Evolutionary conservation across 2,797 vertebrate genomes (phyloP).

Genomic region (Gymnopithys bicolor): DNA sequence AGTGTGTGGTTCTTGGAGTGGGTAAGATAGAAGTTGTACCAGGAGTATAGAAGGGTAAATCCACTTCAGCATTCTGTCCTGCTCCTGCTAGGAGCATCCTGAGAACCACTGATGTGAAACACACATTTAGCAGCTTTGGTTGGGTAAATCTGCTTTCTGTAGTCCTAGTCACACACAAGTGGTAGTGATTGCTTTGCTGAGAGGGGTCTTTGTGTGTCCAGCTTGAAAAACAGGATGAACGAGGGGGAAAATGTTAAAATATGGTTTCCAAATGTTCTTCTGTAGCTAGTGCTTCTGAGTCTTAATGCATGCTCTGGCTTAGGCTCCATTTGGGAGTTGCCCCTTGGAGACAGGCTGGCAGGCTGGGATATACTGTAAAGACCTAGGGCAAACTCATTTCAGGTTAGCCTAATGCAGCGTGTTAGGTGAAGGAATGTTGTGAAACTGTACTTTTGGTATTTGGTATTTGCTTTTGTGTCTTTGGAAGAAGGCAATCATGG

Average conservation of each 20-base stretch:
- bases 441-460: slow-evolving; percentile 29
- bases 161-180: background rate
- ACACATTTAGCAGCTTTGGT: background rate
- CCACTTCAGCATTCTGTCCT: background rate
- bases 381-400: slow-evolving; percentile 1
- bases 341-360: background rate
- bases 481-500: slow-evolving; percentile 14
- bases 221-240: background rate
- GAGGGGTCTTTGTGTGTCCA: slow-evolving; percentile 8
- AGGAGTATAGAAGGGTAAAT: background rate
- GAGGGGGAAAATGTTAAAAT: background rate
- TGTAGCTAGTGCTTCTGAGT: background rate
- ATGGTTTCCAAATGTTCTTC: slow-evolving; percentile 30
- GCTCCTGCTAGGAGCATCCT: background rate
- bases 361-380: background rate
- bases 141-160: slow-evolving; percentile 1
- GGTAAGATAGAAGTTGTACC: background rate
- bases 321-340: background rate
- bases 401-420: background rate
- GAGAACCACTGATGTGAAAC: background rate
- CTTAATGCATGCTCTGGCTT: background rate
- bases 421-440: background rate
- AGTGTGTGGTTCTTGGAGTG: background rate
- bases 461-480: slow-evolving; percentile 16
- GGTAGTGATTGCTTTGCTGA: slow-evolving; percentile 1